Conservation (phyloP, 2,797 vertebrate species). For the Oreochromis mossambicus region DNA sequence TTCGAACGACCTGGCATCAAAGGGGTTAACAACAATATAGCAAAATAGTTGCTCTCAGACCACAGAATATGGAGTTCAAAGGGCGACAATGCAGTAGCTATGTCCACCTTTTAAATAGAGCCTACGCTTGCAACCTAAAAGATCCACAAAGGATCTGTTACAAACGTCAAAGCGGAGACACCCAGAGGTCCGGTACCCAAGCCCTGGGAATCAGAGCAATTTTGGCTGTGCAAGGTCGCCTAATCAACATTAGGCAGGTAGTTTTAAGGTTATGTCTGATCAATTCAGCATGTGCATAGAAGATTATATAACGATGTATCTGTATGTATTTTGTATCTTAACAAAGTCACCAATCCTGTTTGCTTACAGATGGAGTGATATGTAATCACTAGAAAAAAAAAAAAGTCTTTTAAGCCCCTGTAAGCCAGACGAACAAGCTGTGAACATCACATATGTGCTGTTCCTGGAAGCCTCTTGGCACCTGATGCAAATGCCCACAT, state of each 20-base stretch:
- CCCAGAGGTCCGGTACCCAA: neutral
- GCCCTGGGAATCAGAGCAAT: neutral
- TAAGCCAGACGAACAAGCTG: neutral
- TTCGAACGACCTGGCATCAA: rapidly evolving
- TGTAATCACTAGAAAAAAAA: neutral
- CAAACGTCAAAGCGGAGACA: rapidly evolving
- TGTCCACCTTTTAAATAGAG: neutral
- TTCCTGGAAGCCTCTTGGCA: neutral
- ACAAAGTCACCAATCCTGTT: neutral
- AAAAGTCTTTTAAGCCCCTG: neutral
- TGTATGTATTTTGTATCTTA: neutral
- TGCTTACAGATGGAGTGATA: neutral
- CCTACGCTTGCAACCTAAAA: neutral
- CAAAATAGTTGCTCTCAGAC: neutral
- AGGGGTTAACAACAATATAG: rapidly evolving
- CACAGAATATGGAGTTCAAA: neutral
- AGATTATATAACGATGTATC: neutral
- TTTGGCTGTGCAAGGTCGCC: rapidly evolving
- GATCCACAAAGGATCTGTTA: rapidly evolving
- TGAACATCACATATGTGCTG: no score
- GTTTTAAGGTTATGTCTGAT: neutral
- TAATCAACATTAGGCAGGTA: neutral
- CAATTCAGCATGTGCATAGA: neutral
- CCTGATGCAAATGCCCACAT: neutral
- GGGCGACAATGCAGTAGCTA: neutral